These are phyloP conservation scores for Tonatia bakeri DNA, from an alignment of 2,113 vertebrate genomes.

Conservation along the genomic window DNA sequence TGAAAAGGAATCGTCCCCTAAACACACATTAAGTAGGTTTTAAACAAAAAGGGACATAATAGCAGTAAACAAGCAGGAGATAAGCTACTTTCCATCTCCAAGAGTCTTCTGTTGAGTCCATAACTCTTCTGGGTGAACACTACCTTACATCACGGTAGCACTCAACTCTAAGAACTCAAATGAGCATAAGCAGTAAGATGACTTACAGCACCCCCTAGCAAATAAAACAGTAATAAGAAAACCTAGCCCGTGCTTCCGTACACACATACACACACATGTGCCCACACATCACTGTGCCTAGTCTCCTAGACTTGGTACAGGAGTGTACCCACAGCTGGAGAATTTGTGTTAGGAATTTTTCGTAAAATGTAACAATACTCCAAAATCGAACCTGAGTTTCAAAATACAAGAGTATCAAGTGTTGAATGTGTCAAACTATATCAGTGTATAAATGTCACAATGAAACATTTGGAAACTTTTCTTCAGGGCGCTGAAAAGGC, in stretches of 20 bases:
- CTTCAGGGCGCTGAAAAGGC: not conserved
- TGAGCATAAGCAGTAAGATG: not conserved
- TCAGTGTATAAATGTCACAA: not conserved
- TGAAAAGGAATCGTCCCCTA: not conserved
- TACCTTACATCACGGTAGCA: not conserved
- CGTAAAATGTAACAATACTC: not conserved
- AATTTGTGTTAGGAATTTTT: not conserved
- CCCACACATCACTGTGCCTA: not conserved
- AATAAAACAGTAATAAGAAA: not conserved
- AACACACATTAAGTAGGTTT: conserved; percentile 44
- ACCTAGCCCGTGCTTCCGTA: not conserved
- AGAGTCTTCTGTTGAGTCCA: not conserved
- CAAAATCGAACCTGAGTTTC: not conserved
- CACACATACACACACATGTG: not conserved
- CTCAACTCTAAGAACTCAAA: not conserved
- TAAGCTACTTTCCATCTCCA: not conserved
- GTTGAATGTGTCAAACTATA: not conserved
- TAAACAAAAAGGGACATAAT: conserved; percentile 44
- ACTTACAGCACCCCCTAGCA: not conserved
- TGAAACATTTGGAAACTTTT: not conserved
- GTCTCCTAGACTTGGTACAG: not conserved
- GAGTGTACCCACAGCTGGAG: not conserved
- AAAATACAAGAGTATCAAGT: not conserved
- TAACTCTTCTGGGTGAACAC: not conserved
- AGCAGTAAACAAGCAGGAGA: not conserved